Evolutionary conservation across 2,797 vertebrate genomes (phyloP).

Genomic region (Philypnodon macrostomus): DNA sequence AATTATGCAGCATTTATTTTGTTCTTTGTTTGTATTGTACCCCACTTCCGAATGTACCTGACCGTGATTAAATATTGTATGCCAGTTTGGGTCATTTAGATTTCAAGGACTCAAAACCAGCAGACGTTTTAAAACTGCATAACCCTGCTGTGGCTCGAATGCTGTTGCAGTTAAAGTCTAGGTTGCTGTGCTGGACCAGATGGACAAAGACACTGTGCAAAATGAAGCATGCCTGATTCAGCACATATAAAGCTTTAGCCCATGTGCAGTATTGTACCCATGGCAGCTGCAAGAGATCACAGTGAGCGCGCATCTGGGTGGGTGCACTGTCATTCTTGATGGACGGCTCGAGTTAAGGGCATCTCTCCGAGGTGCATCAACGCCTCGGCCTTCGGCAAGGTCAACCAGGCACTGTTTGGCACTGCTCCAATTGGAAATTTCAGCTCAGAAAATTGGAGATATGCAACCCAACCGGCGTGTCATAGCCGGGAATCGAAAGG

Average conservation of each 20-base stretch:
- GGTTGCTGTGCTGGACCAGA: constrained; percentile 51
- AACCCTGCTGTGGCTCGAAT: constrained; percentile 32
- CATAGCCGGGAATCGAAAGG: constrained; percentile 57
- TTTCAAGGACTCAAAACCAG: too few species aligned
- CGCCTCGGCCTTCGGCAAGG: constrained; percentile 62
- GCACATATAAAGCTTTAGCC: constrained; percentile 47
- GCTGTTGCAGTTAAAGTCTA: constrained; percentile 31
- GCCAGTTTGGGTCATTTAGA: too few species aligned
- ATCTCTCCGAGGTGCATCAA: constrained; percentile 54
- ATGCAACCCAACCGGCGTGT: constrained; percentile 53
- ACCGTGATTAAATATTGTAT: too few species aligned
- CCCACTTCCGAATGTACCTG: too few species aligned
- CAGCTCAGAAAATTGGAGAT: constrained; percentile 52
- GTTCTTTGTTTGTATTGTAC: too few species aligned
- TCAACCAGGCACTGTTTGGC: constrained; percentile 56
- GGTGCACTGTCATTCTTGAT: constrained; percentile 39
- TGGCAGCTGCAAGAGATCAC: constrained; percentile 40
- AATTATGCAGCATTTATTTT: background rate
- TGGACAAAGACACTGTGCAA: constrained; percentile 51
- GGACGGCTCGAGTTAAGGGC: constrained; percentile 63
- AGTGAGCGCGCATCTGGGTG: constrained; percentile 27
- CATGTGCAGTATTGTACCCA: constrained; percentile 44
- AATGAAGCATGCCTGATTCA: constrained; percentile 51
- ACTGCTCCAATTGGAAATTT: constrained; percentile 59
- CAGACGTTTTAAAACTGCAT: background rate